A percentile compares a stretch with the other conserved stretches of the same genome.
Conservation (phyloP, 2,113 vertebrate genomes). For the Ophiodon elongatus region DNA sequence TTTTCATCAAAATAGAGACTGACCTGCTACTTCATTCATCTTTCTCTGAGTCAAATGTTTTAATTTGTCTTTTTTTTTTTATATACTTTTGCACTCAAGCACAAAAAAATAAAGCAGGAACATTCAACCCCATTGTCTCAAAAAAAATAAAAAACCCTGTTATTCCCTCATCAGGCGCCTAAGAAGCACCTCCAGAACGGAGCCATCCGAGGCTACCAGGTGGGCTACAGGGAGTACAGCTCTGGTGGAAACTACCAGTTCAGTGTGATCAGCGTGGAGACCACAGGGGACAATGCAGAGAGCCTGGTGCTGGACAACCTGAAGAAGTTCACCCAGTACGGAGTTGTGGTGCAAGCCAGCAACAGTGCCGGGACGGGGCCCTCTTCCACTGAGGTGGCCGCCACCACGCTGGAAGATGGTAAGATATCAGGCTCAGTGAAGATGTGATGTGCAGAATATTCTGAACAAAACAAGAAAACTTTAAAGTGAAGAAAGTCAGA, state of each 20-base stretch:
- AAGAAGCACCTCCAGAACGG: conserved; percentile 97
- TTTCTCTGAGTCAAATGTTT: background rate
- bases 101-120: background rate
- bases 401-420: conserved; percentile 98
- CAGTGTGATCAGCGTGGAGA: conserved; percentile 96
- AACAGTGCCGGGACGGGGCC: conserved; percentile 97
- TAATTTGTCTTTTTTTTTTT: too few relatives aligned
- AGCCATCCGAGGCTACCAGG: conserved; percentile 96
- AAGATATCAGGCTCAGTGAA: conserved; percentile 30
- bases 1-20: background rate
- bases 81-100: background rate
- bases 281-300: conserved; percentile 95
- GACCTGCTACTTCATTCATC: background rate
- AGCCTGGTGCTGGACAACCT: conserved; percentile 94
- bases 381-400: conserved; percentile 96
- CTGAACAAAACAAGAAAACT: background rate
- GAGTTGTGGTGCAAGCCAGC: conserved; percentile 97
- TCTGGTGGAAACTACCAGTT: conserved; percentile 97
- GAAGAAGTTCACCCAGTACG: conserved; percentile 98
- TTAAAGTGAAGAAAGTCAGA: background rate
- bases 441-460: background rate
- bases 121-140: background rate
- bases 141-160: background rate
- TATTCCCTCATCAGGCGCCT: conserved; percentile 84
- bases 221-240: conserved; percentile 97